Evolutionary conservation across 2,888 invertebrate genomes (phyloP), one percentile per base, ranked within the genome.

Genomic region (Caenorhabditis becei): DNA sequence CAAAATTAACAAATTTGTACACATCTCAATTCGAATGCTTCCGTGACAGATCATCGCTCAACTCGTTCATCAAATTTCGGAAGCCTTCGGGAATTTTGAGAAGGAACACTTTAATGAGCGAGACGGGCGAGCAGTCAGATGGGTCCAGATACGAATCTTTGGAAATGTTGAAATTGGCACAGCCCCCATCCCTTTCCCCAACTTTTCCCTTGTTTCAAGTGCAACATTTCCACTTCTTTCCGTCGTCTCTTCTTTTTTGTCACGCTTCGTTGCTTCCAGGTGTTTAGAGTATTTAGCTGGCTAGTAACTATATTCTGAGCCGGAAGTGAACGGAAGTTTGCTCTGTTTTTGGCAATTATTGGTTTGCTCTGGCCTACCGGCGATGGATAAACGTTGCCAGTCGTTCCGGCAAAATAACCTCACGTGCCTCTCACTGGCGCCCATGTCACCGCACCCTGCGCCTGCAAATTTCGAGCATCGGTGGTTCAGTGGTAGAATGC

Each of bases 401-500:
- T n/a, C n/a, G n/a, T n/a, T n/a, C n/a, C n/a, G n/a, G n/a, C n/a
- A n/a, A n/a, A n/a, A n/a, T n/a, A n/a, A n/a, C n/a, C n/a, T n/a
- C n/a, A n/a, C n/a, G n/a, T n/a, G n/a, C n/a, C n/a, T n/a, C n/a
- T n/a, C n/a, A n/a, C n/a, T n/a, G n/a, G n/a, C n/a, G n/a, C n/a
- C n/a, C n/a, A n/a, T n/a, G n/a, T n/a, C n/a, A n/a, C n/a, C n/a
- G n/a, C n/a, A n/a, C n/a, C n/a, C n/a, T n/a, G n/a, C n/a, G n/a
- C n/a, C n/a, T n/a, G n/a, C n/a, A n/a, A n/a, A n/a, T n/a, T n/a
- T n/a, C n/a, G n/a, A 47, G 86, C 86, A 83, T 86, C 85, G 86
- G 78, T 85, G 86, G 86, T 86, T 85, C 86, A 86, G 84, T 86
- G 86, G 85, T 86, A 86, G 85, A 86, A 86, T 86, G 83, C 85